phyloP scores from a whole-genome alignment of 30 jellyfish, hydroid and myxozoan genomes.

The Morbakka virulenta region DNA sequence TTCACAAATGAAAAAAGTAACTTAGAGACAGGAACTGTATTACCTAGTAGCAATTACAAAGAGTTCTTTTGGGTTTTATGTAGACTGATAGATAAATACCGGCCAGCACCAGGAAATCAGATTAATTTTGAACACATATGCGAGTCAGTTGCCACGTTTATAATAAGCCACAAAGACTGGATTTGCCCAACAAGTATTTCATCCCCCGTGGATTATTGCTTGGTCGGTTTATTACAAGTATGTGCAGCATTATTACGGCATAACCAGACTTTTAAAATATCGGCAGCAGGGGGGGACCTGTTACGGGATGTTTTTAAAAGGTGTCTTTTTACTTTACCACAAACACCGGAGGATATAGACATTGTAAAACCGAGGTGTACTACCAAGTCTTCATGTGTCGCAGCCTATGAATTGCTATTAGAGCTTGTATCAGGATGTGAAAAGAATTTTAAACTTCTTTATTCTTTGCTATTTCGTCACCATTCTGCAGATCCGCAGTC shows the following conservation, averaged over 20 bases:
- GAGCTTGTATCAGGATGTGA: constrained; percentile 82
- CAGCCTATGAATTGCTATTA: constrained; percentile 85
- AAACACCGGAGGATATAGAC: constrained; percentile 32
- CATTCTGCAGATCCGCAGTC: constrained; percentile 64
- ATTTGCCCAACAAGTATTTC: constrained; percentile 37
- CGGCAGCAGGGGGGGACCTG: constrained; percentile 52
- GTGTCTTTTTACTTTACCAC: constrained; percentile 71
- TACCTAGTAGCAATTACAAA: constrained; percentile 68
- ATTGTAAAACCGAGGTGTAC: constrained; percentile 64
- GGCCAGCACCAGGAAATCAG: constrained; percentile 9
- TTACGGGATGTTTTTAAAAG: constrained; percentile 64
- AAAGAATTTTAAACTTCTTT: constrained; percentile 62
- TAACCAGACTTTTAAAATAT: constrained; percentile 65
- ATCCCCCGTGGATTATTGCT: constrained; percentile 77
- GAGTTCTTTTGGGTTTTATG: constrained; percentile 95
- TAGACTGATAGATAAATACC: constrained; percentile 75
- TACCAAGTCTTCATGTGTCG: constrained; percentile 86
- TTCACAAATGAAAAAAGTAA: not conserved
- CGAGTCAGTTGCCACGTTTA: constrained; percentile 58
- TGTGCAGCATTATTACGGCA: constrained; percentile 90
- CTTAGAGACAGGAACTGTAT: constrained; percentile 25
- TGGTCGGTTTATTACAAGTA: constrained; percentile 87
- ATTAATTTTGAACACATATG: constrained; percentile 62
- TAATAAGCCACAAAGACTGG: constrained; percentile 31
- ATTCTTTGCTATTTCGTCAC: constrained; percentile 66